phyloP scores from a whole-genome alignment of 2,797 vertebrate genomes.

The Propithecus deckenii region DNA sequence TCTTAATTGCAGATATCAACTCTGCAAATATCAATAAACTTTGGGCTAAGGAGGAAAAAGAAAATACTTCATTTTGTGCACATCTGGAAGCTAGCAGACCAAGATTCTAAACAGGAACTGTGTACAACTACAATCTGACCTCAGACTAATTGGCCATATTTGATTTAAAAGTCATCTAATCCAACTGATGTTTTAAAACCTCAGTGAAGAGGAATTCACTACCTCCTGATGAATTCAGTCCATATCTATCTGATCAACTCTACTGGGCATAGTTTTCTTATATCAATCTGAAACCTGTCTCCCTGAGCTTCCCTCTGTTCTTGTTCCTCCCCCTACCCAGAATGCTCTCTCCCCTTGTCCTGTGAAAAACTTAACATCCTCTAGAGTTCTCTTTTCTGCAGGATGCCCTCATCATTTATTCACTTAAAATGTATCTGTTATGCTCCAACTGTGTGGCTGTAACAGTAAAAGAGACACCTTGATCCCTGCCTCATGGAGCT shows the following conservation, averaged over 20 bases:
- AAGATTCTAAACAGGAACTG: neutral
- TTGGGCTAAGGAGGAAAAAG: constrained; percentile 81
- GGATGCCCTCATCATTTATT: neutral
- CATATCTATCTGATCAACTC: neutral
- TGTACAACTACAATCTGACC: neutral
- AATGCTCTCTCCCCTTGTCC: neutral
- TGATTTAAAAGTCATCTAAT: neutral
- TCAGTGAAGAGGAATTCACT: neutral
- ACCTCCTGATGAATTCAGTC: neutral
- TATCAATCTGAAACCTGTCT: neutral
- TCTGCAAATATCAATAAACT: constrained; percentile 91
- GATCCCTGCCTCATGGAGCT: neutral
- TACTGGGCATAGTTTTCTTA: neutral
- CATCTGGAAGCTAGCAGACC: neutral
- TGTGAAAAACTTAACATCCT: neutral
- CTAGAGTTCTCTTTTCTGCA: neutral
- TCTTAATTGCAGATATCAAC: constrained; percentile 91
- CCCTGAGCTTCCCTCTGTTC: neutral
- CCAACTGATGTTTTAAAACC: neutral
- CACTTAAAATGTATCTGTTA: neutral
- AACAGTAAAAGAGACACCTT: neutral
- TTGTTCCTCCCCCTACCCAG: neutral
- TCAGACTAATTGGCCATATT: neutral
- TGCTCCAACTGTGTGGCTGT: neutral
- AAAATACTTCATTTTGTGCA: neutral